phyloP scores from a whole-genome alignment of 2,113 vertebrate genomes.

The Pandion haliaetus region DNA sequence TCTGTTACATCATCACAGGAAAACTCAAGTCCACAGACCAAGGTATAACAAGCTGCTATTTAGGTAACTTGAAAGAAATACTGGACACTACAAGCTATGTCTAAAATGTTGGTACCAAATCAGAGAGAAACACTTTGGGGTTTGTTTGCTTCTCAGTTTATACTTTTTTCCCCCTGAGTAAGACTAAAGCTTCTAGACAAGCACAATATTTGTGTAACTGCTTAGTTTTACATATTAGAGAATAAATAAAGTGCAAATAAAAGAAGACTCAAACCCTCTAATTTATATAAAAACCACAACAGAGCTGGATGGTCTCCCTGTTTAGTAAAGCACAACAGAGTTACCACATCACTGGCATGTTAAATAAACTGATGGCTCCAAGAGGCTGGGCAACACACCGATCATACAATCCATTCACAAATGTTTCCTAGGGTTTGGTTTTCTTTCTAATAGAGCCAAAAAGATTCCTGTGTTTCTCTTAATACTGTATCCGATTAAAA shows the following conservation, averaged over 20 bases:
- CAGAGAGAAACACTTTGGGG: background rate
- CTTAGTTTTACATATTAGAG: background rate
- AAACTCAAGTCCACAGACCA: background rate
- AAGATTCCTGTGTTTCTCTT: background rate
- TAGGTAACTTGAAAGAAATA: background rate
- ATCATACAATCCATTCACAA: background rate
- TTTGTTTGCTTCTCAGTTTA: background rate
- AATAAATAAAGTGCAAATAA: background rate
- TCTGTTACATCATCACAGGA: background rate
- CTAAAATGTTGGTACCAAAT: background rate
- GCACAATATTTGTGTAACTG: background rate
- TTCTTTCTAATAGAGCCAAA: background rate
- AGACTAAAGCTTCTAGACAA: background rate
- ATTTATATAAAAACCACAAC: background rate
- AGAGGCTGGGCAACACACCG: fast-evolving
- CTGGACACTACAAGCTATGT: background rate
- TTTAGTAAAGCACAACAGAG: background rate
- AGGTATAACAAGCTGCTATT: background rate
- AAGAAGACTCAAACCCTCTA: background rate
- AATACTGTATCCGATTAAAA: background rate
- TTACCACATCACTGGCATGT: background rate
- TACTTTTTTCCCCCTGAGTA: fast-evolving
- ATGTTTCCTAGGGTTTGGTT: background rate
- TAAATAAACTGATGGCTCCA: background rate
- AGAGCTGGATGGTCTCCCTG: background rate